Conservation (phyloP, 2,797 vertebrate species). For the Anas flavirostris region DNA sequence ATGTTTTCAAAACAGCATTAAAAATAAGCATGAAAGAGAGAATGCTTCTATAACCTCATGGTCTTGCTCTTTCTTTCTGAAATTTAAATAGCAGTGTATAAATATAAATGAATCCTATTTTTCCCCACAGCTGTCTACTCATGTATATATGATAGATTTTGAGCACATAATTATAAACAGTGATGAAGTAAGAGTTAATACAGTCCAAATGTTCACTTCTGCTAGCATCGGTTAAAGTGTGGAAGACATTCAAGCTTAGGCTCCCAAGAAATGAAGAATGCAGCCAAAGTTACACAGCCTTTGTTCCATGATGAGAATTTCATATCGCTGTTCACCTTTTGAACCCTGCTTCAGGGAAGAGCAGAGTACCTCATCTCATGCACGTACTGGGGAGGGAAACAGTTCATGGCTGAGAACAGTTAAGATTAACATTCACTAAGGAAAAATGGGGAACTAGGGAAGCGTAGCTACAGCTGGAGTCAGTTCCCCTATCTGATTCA, state of each 20-base stretch:
- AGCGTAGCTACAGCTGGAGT: not conserved
- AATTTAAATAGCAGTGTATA: slow-evolving; percentile 43
- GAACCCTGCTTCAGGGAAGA: not conserved
- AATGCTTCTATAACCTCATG: not conserved
- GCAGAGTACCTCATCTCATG: not conserved
- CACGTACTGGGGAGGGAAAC: not conserved
- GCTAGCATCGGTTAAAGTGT: not conserved
- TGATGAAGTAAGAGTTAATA: slow-evolving; percentile 16
- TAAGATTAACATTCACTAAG: not conserved
- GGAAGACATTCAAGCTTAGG: not conserved
- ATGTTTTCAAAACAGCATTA: slow-evolving; percentile 29
- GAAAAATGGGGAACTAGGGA: not conserved
- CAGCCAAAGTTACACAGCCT: not conserved
- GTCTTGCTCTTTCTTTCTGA: not conserved
- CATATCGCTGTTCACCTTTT: not conserved
- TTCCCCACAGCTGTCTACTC: slow-evolving; percentile 23
- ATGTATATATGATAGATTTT: slow-evolving; percentile 39
- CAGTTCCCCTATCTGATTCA: not conserved
- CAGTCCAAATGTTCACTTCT: not conserved
- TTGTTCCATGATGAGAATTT: not conserved
- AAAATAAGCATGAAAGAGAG: not conserved
- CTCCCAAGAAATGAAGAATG: not conserved
- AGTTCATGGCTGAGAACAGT: not conserved
- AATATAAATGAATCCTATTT: slow-evolving; percentile 23
- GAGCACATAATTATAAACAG: slow-evolving; percentile 33